These are phyloP conservation scores for Parochlus steinenii DNA, from an alignment of 2,888 invertebrate species.

Conservation along the genomic window DNA sequence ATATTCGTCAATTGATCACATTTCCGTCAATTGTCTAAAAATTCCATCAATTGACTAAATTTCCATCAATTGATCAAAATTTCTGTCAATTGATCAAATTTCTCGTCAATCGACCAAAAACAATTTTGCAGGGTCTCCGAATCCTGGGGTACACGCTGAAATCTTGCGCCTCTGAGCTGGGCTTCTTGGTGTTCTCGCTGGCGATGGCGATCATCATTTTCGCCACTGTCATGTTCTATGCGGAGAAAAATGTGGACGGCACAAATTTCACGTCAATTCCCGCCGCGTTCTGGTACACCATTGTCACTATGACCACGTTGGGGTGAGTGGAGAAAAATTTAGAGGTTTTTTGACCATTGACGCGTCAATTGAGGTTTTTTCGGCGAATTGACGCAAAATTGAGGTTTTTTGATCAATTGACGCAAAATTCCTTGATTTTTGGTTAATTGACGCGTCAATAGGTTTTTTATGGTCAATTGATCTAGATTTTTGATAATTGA, in stretches of 20 bases:
- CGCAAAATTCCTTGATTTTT: no score
- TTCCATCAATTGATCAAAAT: no score
- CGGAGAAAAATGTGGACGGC: constrained; percentile 94
- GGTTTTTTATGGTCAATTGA: neutral
- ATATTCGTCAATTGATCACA: no score
- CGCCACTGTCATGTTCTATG: constrained; percentile 99
- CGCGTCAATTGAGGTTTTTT: no score
- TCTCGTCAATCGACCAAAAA: no score
- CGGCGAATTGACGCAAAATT: no score
- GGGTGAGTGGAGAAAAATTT: constrained; percentile 66
- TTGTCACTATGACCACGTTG: constrained; percentile 98
- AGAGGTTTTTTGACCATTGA: no score
- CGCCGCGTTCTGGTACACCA: constrained; percentile 99
- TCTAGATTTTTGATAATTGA: neutral
- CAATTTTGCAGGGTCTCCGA: constrained; percentile 79
- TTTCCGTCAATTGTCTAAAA: no score
- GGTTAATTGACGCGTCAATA: neutral
- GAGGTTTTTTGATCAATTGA: no score
- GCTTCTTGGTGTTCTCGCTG: constrained; percentile 96
- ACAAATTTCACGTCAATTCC: constrained; percentile 99
- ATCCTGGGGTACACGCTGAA: constrained; percentile 99
- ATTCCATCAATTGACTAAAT: no score
- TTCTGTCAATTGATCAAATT: no score
- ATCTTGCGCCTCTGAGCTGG: constrained; percentile 96
- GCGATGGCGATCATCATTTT: constrained; percentile 99